Percentiles rank a stretch among this genome's conserved stretches.
phyloP scores from a whole-genome alignment of 2,113 vertebrate species.

The Mastomys natalensis region DNA sequence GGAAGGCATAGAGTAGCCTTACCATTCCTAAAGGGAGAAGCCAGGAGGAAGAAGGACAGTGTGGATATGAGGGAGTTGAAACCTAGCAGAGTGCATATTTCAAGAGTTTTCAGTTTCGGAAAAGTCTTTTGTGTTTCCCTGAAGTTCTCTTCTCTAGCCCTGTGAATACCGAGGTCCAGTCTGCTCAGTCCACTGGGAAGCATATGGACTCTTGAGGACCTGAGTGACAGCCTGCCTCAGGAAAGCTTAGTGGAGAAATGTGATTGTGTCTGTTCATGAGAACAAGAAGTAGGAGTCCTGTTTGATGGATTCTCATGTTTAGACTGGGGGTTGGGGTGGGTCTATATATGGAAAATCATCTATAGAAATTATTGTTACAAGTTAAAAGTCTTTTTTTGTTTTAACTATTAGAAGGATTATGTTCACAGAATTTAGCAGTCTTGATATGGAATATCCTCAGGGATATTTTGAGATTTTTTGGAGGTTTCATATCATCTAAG shows the following conservation, averaged over 20 bases:
- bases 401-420: neutral
- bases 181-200: neutral
- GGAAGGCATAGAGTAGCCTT: neutral
- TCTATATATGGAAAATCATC: neutral
- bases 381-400: neutral
- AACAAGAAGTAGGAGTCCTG: neutral
- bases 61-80: neutral
- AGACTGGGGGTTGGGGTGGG: neutral
- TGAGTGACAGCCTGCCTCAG: neutral
- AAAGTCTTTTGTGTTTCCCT: neutral
- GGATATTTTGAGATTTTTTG: slow-evolving; percentile 36
- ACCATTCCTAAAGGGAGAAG: neutral
- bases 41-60: neutral
- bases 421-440: neutral
- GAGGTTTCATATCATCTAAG: slow-evolving; percentile 20
- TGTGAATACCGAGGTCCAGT: no score
- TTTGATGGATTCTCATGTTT: neutral
- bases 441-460: neutral
- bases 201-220: neutral
- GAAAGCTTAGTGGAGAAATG: neutral
- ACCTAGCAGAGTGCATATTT: neutral
- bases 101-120: neutral
- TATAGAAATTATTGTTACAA: neutral
- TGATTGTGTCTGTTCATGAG: neutral
- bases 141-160: neutral